Percentiles rank a stretch among this genome's conserved stretches.
Conservation (phyloP, 2,797 vertebrate species). For the Muscicapa striata region DNA sequence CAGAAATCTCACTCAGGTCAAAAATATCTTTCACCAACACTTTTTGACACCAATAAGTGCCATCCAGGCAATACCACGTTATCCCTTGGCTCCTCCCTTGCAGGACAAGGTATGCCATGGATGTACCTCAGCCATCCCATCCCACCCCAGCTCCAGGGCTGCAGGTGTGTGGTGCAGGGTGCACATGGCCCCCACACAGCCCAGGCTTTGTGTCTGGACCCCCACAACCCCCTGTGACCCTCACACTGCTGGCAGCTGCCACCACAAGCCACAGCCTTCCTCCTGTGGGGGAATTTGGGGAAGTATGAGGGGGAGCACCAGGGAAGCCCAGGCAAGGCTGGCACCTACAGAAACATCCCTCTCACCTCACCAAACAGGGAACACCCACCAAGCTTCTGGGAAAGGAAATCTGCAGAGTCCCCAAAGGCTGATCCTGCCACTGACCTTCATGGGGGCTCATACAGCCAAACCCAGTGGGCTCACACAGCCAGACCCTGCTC, state of each 20-base stretch:
- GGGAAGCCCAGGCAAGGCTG: not conserved
- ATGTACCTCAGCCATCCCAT: not conserved
- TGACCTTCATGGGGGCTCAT: accelerated
- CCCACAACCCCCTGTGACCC: not conserved
- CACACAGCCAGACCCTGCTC: not conserved
- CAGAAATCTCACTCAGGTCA: not conserved
- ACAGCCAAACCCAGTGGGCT: accelerated
- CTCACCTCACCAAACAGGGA: accelerated
- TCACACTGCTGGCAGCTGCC: not conserved
- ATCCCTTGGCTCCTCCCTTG: not conserved
- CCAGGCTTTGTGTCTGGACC: not conserved
- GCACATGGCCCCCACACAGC: not conserved
- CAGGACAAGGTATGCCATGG: not conserved
- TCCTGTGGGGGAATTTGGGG: not conserved
- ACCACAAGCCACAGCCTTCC: not conserved
- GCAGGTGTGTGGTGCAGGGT: too few species aligned
- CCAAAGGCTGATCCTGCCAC: not conserved
- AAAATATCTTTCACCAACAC: not conserved
- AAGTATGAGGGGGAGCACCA: not conserved
- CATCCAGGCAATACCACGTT: not conserved
- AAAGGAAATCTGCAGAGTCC: not conserved
- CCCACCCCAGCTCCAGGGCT: too few species aligned
- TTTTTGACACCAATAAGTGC: not conserved
- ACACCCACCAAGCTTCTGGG: not conserved
- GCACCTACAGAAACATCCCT: not conserved